Evolutionary conservation across 2,797 vertebrate genomes (phyloP), one percentile per base, ranked within the genome.

Genomic region (Danio choprae): DNA sequence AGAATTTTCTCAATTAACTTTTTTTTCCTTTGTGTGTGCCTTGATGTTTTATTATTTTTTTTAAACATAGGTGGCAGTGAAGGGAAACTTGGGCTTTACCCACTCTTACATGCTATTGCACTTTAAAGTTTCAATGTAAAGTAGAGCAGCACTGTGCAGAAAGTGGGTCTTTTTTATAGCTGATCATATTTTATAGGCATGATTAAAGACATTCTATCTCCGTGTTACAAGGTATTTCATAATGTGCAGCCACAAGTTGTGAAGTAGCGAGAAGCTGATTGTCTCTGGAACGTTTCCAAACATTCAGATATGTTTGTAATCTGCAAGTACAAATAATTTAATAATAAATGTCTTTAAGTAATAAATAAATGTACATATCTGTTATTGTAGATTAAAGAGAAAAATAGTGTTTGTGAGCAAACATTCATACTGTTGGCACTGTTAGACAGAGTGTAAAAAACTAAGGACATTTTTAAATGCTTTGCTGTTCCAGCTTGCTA

Each of bases 51-150:
- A 55, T 48, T 16, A 62, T 62, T 69, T 16, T 84, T 84, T 63
- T 44, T n/a, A n/a, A 84, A 84, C 77, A 81, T 83, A 87, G 86
- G 74, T 83, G 84, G 86, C 86, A 87, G 84, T 83, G 69, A 81
- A 82, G 81, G 79, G 81, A 83, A 83, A 65, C 78, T 18, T 77
- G 67, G 76, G 67, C 59, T 55, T 38, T 44, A 67, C 62, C 51
- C 20, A 77, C 75, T 69, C 51, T 81, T 41, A 67, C 48, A 51
- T 68, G 38, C 69, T 71, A 55, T 46, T 74, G 68, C 55, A 65
- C 56, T 77, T 83, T 29, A 38, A 65, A 62, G 63, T 68, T 83
- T 70, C 44, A 63, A 36, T 70, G 55, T 51, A 58, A 69, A 50
- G 48, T 46, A 44, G 68, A 81, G 69, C 76, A 81, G 13, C 36